Evolutionary conservation across 2,113 vertebrate species (phyloP).

Genomic region (Oreochromis spilurus): DNA sequence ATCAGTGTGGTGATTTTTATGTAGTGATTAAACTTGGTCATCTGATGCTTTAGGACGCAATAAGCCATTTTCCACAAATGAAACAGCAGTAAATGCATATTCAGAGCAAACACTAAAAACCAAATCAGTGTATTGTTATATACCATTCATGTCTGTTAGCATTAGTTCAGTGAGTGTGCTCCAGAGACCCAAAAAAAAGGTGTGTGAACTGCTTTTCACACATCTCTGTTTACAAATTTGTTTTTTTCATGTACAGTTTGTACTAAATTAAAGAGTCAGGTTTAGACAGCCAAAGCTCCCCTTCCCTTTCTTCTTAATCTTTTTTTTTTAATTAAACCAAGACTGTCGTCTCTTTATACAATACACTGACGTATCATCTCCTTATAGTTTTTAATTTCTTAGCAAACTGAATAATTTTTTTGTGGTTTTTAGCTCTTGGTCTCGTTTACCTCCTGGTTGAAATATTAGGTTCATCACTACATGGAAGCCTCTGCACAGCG

Average conservation of each 20-base stretch:
- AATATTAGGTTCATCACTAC: neutral
- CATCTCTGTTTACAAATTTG: neutral
- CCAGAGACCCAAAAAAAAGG: neutral
- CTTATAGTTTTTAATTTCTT: neutral
- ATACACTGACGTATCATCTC: neutral
- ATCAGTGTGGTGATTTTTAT: neutral
- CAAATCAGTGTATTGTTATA: neutral
- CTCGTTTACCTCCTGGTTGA: neutral
- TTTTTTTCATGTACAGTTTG: neutral
- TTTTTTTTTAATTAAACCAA: neutral
- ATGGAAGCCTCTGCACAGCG: neutral
- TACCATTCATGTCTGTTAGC: neutral
- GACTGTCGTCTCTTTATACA: neutral
- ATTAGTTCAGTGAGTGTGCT: neutral
- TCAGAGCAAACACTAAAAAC: neutral
- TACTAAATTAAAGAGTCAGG: neutral
- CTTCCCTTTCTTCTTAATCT: neutral
- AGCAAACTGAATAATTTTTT: neutral
- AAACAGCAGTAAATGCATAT: neutral
- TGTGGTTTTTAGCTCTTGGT: neutral
- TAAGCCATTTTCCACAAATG: neutral
- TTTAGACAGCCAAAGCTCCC: neutral
- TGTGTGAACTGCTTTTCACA: neutral
- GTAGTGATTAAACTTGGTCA: neutral
- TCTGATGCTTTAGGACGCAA: fast-evolving